Conservation (phyloP, 2,888 invertebrate species). For the Nephrotoma appendiculata region DNA sequence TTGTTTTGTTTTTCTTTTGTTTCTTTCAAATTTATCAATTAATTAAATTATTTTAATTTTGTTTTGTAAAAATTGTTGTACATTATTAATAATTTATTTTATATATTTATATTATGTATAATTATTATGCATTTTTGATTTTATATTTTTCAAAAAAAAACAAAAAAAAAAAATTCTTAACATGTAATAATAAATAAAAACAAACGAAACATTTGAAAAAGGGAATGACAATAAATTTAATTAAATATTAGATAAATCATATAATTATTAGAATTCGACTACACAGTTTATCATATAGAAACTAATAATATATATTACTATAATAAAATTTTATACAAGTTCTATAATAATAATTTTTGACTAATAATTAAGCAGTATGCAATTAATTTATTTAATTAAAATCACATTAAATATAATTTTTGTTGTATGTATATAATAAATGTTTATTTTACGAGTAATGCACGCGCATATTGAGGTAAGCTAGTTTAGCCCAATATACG, state of each 20-base stretch:
- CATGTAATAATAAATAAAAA: background rate
- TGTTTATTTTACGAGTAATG: background rate
- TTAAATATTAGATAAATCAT: background rate
- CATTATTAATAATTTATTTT: background rate
- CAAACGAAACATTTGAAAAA: background rate
- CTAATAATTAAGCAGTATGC: background rate
- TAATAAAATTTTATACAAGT: background rate
- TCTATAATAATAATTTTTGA: background rate
- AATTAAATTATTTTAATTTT: background rate
- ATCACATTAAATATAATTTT: background rate
- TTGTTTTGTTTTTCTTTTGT: background rate
- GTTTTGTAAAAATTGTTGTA: background rate
- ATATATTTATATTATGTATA: background rate
- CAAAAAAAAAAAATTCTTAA: no score
- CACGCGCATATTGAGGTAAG: background rate
- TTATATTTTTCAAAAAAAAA: background rate
- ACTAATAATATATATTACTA: background rate
- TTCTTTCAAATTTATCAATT: background rate
- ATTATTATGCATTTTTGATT: background rate
- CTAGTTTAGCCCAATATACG: background rate
- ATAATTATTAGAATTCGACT: background rate
- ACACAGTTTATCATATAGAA: background rate
- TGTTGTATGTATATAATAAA: background rate
- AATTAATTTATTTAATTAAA: background rate
- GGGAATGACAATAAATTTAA: background rate